Percentiles rank a stretch among this genome's conserved stretches.
Evolutionary conservation across 2,888 invertebrate species (phyloP).

Genomic region (Epinotia bilunana): DNA sequence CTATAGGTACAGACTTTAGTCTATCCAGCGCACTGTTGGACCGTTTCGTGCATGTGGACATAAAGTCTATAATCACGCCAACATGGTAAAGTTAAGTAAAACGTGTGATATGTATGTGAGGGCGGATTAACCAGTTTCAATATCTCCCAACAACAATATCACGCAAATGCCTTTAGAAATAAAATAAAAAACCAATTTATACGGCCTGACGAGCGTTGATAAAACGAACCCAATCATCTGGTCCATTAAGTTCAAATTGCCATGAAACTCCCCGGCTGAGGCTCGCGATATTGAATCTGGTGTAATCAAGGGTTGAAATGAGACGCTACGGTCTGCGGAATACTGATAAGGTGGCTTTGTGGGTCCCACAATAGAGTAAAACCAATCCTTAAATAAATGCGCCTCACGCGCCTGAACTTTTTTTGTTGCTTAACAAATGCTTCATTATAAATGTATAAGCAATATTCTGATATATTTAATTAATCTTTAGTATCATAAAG

Average conservation of each 20-base stretch:
- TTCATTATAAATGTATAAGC: too few species aligned
- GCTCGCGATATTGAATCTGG: conserved; percentile 30
- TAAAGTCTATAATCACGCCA: too few species aligned
- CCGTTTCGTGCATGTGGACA: too few species aligned
- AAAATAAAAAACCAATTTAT: conserved; percentile 12
- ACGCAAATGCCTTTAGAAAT: not conserved
- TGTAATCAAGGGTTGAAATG: conserved; percentile 31
- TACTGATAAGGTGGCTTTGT: conserved; percentile 35
- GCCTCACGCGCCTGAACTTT: too few species aligned
- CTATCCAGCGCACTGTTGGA: too few species aligned
- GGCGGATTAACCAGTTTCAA: not conserved
- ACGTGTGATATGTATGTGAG: not conserved
- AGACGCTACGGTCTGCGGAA: conserved; percentile 28
- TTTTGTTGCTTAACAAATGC: too few species aligned
- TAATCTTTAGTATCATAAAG: too few species aligned
- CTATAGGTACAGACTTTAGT: too few species aligned
- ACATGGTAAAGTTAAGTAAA: too few species aligned
- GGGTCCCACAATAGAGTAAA: not conserved
- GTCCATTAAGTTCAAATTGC: conserved; percentile 47
- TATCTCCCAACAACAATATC: not conserved
- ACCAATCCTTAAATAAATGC: too few species aligned
- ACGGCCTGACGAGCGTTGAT: conserved; percentile 16
- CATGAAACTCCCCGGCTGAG: conserved; percentile 29
- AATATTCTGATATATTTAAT: too few species aligned
- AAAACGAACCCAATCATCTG: conserved; percentile 50